Evolutionary conservation across 2,113 vertebrate species (phyloP).

Genomic region (Anolis carolinensis): DNA sequence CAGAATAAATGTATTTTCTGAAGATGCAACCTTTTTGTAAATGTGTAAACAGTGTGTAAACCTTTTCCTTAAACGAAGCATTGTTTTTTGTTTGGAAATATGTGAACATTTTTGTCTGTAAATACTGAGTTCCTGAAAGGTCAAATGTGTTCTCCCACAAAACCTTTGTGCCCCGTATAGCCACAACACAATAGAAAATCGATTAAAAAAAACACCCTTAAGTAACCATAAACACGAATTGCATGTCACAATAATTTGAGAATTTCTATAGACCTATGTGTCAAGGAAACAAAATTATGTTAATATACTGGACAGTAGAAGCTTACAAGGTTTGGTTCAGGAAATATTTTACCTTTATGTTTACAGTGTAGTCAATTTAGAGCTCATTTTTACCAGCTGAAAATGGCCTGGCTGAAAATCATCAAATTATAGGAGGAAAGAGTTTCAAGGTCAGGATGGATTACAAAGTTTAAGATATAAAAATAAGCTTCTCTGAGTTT

Average conservation of each 20-base stretch:
- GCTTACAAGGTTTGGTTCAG: constrained; percentile 4
- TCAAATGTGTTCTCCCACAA: neutral
- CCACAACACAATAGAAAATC: neutral
- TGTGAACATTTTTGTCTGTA: neutral
- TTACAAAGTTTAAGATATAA: neutral
- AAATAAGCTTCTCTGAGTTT: constrained; percentile 2
- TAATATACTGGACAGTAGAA: neutral
- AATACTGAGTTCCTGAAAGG: neutral
- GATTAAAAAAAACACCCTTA: neutral
- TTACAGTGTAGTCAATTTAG: neutral
- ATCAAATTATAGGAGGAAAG: neutral
- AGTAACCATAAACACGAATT: neutral
- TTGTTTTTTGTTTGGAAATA: neutral
- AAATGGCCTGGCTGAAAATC: neutral
- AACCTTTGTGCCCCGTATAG: neutral
- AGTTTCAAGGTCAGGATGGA: constrained; percentile 3
- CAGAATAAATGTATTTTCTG: neutral
- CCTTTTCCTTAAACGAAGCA: neutral
- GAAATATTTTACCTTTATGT: constrained; percentile 26
- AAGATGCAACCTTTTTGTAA: neutral
- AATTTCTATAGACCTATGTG: neutral
- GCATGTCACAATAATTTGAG: neutral
- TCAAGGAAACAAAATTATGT: neutral
- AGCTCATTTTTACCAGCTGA: neutral
- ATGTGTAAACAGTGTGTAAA: neutral